Conservation (phyloP, 2,888 invertebrate genomes). For the Myathropa florea region DNA sequence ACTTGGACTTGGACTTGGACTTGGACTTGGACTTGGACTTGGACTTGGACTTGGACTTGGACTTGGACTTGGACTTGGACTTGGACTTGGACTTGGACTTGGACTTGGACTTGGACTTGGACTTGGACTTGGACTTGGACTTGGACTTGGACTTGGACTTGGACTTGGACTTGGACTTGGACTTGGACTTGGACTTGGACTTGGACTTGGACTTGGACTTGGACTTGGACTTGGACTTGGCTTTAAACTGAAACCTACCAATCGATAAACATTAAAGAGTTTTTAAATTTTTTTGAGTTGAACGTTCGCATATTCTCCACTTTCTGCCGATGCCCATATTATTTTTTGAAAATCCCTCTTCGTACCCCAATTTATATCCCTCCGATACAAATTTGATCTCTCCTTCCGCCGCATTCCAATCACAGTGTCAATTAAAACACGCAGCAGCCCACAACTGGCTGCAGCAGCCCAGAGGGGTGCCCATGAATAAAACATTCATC, state of each 20-base stretch:
- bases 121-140: conserved; percentile 36
- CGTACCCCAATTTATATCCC: not conserved
- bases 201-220: conserved; percentile 41
- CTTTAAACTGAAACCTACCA: too few relatives aligned
- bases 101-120: conserved; percentile 35
- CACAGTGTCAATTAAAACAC: conserved; percentile 12
- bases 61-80: conserved; percentile 40
- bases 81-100: conserved; percentile 22
- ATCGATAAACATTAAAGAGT: too few relatives aligned
- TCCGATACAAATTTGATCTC: not conserved
- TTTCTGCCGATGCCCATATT: not conserved
- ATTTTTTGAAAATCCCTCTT: not conserved
- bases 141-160: conserved; percentile 41
- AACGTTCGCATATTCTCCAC: too few relatives aligned
- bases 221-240: conserved; percentile 39
- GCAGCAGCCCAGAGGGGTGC: not conserved
- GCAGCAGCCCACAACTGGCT: not conserved
- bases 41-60: conserved; percentile 40
- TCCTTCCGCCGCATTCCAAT: not conserved
- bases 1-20: conserved; percentile 29
- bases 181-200: conserved; percentile 40
- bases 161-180: conserved; percentile 41
- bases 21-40: conserved; percentile 37
- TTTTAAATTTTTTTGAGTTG: too few relatives aligned
- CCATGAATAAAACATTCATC: conserved; percentile 59